phyloP scores from a whole-genome alignment of 2,113 vertebrate genomes.

The Podocnemis expansa region DNA sequence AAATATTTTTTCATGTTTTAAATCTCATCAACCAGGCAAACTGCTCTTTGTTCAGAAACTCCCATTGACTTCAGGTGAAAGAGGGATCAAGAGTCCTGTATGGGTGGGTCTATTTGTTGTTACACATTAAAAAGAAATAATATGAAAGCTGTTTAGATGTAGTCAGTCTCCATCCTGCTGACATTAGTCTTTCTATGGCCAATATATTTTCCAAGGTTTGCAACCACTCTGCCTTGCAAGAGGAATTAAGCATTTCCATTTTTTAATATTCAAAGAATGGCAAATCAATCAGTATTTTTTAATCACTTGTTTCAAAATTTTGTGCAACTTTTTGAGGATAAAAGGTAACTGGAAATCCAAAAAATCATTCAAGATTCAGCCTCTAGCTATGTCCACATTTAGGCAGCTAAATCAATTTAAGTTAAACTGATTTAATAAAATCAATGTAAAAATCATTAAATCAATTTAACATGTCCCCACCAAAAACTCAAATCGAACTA shows the following conservation, averaged over 20 bases:
- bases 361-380: neutral
- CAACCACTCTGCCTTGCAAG: neutral
- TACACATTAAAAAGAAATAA: neutral
- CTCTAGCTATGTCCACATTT: too few relatives aligned
- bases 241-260: neutral
- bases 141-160: neutral
- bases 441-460: too few relatives aligned
- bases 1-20: neutral
- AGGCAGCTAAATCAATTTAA: too few relatives aligned
- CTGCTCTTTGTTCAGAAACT: neutral
- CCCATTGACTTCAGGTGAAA: neutral
- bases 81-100: neutral
- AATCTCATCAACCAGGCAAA: neutral
- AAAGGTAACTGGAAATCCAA: neutral
- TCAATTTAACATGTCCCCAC: too few relatives aligned
- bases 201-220: neutral
- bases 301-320: neutral
- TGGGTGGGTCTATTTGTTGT: neutral
- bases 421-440: too few relatives aligned
- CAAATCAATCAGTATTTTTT: neutral
- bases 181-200: neutral
- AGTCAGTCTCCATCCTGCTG: neutral
- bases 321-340: neutral
- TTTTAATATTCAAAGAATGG: neutral
- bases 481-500: too few relatives aligned